These are phyloP conservation scores for Dioctria rufipes DNA, from an alignment of 2,888 invertebrate genomes.

Conservation along the genomic window DNA sequence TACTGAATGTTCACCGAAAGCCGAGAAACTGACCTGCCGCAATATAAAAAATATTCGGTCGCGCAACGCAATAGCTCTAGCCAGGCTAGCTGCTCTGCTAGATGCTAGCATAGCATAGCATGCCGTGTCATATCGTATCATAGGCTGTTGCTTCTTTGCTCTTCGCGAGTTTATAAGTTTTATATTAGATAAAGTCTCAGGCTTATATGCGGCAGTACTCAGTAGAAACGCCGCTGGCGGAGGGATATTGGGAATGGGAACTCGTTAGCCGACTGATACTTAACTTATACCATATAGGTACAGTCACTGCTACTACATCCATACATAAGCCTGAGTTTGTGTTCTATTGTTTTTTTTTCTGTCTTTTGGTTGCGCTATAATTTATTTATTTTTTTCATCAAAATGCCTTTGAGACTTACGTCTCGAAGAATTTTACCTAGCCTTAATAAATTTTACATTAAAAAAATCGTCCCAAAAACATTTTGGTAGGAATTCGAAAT, in stretches of 20 bases:
- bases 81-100: too few relatives aligned
- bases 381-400: not conserved
- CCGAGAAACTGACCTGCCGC: constrained; percentile 10
- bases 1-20: not conserved
- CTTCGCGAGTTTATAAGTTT: too few relatives aligned
- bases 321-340: not conserved
- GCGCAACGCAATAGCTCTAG: not conserved
- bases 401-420: not conserved
- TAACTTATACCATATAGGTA: too few relatives aligned
- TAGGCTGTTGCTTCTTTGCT: too few relatives aligned
- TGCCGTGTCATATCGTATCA: too few relatives aligned
- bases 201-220: not conserved
- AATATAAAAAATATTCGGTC: not conserved
- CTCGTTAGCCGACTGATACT: not conserved
- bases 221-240: not conserved
- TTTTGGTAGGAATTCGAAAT: not conserved
- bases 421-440: not conserved
- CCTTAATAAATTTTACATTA: not conserved
- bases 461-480: not conserved
- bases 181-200: too few relatives aligned
- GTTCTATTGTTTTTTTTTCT: not conserved
- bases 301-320: not conserved
- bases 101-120: too few relatives aligned
- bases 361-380: too few relatives aligned
- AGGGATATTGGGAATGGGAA: not conserved